Base-by-base conservation (phyloP, 2,888 invertebrate species). In the Ernsta delagoae region DNA sequence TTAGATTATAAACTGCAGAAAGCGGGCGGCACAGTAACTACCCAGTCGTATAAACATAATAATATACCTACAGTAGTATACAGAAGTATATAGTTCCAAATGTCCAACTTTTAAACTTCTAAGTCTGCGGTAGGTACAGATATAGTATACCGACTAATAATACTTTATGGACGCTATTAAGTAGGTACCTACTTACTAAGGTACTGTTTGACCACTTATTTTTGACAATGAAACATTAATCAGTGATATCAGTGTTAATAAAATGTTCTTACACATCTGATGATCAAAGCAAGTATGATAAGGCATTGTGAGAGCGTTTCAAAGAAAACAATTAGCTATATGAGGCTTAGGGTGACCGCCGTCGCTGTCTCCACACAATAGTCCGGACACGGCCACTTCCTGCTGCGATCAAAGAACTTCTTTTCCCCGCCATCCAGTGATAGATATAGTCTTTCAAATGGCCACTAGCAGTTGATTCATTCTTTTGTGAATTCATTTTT, bases 241-340 rank as follows among this genome's bases (percentile, higher is more conserved):
- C 24, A 1, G 24, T 24, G 3, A 24, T 24, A 24, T 24, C 24
- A 24, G 24, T 24, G 24, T 24, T 24, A 24, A 9, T 45, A 45
- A n/a, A 45, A 45, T 45, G n/a, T 61, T 56, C 36, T 34, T 12
- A 54, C 56, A 61, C 8, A 45, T 67, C 16, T 45, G 1, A 54
- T 87, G 90, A 91, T 92, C 90, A 92, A 92, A 91, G 90, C 84
- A 75, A 72, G 81, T 81, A 79, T 84, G 85, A 87, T 88, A 87
- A 87, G 74, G 83, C 77, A 90, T 90, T 90, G 90, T 91, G 75
- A 79, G 80, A 88, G 89, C 84, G 84, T 75, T 73, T 75, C 77
- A 86, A 91, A 90, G 90, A 90, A 90, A 90, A 90, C 91, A 92
- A 92, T 91, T 88, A 91, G 86, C 88, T 86, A 85, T 85, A 91